Conservation (phyloP, 2,797 vertebrate genomes). For the Buceros bicornis region DNA sequence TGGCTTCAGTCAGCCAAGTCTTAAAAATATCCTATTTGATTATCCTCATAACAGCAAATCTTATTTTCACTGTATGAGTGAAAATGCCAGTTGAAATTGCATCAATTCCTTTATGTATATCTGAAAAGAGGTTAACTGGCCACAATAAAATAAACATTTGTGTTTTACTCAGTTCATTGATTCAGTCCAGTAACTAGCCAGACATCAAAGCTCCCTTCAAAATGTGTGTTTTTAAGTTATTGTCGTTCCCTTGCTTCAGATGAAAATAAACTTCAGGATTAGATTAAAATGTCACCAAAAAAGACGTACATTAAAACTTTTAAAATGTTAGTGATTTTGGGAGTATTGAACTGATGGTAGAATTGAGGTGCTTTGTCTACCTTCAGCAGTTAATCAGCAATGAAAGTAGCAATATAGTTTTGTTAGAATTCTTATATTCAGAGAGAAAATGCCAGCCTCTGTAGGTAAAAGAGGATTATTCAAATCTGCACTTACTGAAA, state of each 20-base stretch:
- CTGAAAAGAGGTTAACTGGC: conserved; percentile 16
- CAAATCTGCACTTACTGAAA: neutral
- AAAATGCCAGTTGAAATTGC: neutral
- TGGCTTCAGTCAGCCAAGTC: conserved; percentile 22
- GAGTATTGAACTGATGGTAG: neutral
- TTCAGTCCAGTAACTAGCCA: neutral
- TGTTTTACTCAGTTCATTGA: neutral
- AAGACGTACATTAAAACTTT: neutral
- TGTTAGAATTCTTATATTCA: neutral
- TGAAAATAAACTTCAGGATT: conserved; percentile 1
- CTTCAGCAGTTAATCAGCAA: neutral
- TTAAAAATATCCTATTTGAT: conserved; percentile 54
- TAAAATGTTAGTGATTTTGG: neutral
- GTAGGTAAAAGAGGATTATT: neutral
- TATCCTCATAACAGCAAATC: conserved; percentile 26
- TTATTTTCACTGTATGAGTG: conserved; percentile 11
- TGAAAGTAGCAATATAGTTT: neutral
- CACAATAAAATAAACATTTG: conserved; percentile 27
- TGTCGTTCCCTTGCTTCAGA: neutral
- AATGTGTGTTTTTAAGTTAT: conserved; percentile 15
- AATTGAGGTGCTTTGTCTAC: neutral
- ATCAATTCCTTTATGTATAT: neutral
- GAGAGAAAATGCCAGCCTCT: neutral
- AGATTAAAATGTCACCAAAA: conserved; percentile 7
- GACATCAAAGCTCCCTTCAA: conserved; percentile 1